A percentile compares a stretch with the other conserved stretches of the same genome.
phyloP scores from a whole-genome alignment of 2,797 vertebrate species.

The Rhincodon typus region DNA sequence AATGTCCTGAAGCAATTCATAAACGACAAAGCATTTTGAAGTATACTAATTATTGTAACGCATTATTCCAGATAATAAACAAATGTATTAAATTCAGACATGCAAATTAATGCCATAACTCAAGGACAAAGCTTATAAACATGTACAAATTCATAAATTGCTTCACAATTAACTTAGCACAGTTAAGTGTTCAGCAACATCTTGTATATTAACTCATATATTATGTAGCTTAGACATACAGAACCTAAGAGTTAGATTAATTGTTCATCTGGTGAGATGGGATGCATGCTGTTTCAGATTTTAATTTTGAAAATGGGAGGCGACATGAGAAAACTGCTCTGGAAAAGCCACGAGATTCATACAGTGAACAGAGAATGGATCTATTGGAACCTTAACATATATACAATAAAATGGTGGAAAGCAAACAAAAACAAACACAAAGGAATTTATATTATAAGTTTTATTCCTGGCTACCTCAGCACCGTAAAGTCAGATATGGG shows the following conservation, averaged over 20 bases:
- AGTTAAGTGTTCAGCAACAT: background rate
- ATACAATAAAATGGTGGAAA: background rate
- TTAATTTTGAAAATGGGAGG: background rate
- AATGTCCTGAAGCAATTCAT: conserved; percentile 7
- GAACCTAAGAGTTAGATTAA: background rate
- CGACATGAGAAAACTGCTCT: background rate
- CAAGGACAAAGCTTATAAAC: background rate
- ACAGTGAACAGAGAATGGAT: background rate
- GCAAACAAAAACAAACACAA: background rate
- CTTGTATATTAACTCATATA: background rate
- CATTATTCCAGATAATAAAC: background rate
- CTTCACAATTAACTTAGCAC: background rate
- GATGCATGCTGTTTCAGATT: background rate
- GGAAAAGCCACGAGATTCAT: background rate
- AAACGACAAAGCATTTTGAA: background rate
- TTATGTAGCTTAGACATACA: background rate
- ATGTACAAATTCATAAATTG: background rate
- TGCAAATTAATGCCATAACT: background rate
- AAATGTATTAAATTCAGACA: background rate
- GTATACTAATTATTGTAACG: background rate
- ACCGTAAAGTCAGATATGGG: background rate
- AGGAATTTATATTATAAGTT: background rate
- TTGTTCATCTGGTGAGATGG: background rate
- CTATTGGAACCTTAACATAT: background rate
- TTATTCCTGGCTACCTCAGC: background rate